A percentile compares a stretch with the other conserved stretches of the same genome.
phyloP scores from a whole-genome alignment of 2,113 vertebrate species.

The Paracyprichromis sp. region DNA sequence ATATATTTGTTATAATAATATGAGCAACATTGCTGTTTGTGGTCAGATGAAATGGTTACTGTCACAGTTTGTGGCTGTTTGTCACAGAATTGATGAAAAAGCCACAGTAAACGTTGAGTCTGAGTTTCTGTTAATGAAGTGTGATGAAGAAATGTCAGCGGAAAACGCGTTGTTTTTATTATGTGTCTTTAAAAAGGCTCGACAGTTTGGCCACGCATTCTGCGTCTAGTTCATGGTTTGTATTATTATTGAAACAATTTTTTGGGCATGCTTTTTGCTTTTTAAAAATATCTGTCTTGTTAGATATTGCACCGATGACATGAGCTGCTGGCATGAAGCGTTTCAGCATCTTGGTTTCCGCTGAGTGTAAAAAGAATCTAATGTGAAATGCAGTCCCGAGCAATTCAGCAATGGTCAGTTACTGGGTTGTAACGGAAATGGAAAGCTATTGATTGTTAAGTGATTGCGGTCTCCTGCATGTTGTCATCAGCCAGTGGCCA shows the following conservation, averaged over 20 bases:
- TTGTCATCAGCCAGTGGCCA: neutral
- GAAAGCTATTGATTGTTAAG: slow-evolving; percentile 30
- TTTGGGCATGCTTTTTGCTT: neutral
- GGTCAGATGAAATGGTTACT: neutral
- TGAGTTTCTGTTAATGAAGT: slow-evolving; percentile 1
- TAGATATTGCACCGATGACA: neutral
- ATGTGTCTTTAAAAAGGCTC: neutral
- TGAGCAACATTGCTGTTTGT: neutral
- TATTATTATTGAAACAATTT: neutral
- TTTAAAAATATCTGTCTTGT: neutral
- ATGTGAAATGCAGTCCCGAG: neutral
- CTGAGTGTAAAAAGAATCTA: neutral
- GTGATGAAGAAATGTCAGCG: neutral
- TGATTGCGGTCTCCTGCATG: neutral
- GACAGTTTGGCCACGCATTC: neutral
- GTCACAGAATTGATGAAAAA: neutral
- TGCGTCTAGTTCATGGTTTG: neutral
- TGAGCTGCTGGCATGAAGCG: neutral
- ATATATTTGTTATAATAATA: neutral
- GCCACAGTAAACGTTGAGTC: neutral
- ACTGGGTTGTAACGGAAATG: neutral
- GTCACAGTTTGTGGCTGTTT: neutral
- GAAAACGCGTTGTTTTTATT: neutral
- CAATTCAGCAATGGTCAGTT: neutral
- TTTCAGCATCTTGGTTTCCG: neutral